Base-by-base conservation (phyloP, 2,888 invertebrate genomes). In the Encarsia formosa region DNA sequence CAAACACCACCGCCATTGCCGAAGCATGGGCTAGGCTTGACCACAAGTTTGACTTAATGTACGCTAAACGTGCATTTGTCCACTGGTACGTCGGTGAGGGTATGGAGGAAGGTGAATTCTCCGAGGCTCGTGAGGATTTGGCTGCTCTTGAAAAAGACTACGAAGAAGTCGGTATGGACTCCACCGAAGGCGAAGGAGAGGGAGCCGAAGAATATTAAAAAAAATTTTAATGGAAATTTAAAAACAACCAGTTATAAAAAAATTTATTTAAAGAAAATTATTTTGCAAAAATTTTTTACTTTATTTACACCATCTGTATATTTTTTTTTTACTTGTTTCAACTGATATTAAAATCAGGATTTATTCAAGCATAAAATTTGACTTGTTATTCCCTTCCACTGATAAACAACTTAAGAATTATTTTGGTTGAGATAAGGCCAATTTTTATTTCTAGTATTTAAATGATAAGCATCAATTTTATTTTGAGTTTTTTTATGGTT, bases 91-190 rank as follows among this genome's bases (percentile, higher is more conserved):
- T 84, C 38, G 87, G 86, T 37, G 87, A 88, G 71, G 89, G 88
- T 49, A 88, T 88, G 88, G 87, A 87, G 67, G 87, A 87, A 70
- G 88, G 88, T 0, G 90, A 90, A 73, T 89, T 90, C 75, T 81
- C 84, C 6, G 88, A 90, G 70, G 89, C 89, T 19, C 79, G 88
- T 22, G 88, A 89, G 68, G 87, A 89, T 74, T 76, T 90, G 59
- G 86, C 82, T 46, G 82, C 84, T 19, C 72, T 86, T 2, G 85
- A 86, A 71, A 78, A 81, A 60, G 86, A 86, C 66, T 86, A 86
- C 70, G 83, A 85, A 64, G 86, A 86, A 70, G 85, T 86, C 13
- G 84, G 83, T 56, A 79, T 81, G 63, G 85, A 85, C 65, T 75
- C 76, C 32, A 73, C 73, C 16, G 75, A 76, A 60, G 76, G 74